Conservation (phyloP, 2,113 vertebrate genomes). For the Campylomormyrus numenius region DNA sequence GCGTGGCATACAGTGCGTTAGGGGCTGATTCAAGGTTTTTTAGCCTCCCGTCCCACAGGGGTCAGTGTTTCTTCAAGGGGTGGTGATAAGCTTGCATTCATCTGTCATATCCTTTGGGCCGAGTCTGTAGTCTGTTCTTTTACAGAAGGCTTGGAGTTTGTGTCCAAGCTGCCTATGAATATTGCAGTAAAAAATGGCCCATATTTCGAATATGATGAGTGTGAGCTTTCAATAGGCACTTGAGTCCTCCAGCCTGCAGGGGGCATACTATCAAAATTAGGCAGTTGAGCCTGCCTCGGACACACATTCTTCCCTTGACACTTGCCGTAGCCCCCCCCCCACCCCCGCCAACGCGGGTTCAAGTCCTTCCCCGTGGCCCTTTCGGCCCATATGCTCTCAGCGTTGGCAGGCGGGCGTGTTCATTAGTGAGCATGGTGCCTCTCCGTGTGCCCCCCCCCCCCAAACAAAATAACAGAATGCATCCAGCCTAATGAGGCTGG, state of each 20-base stretch:
- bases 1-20: not conserved
- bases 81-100: not conserved
- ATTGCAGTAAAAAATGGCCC: not conserved
- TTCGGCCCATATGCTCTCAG: conserved; percentile 54
- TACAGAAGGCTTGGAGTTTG: not conserved
- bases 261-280: not conserved
- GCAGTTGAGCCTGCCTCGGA: not conserved
- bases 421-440: conserved; percentile 57
- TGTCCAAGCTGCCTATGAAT: not conserved
- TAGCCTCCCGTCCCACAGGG: not conserved
- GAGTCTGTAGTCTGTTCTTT: not conserved
- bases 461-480: conserved; percentile 57
- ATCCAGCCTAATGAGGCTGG: conserved; percentile 67
- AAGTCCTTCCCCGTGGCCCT: conserved; percentile 46
- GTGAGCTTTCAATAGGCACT: not conserved
- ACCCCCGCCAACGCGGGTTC: conserved; percentile 21
- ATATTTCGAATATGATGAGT: not conserved
- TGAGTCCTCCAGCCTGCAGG: conserved; percentile 2
- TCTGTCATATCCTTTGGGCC: not conserved
- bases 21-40: not conserved
- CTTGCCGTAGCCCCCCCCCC: conserved; percentile 30
- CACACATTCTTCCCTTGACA: not conserved
- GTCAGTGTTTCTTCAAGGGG: not conserved
- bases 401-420: conserved; percentile 52
- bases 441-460: conserved; percentile 54